Evolutionary conservation across 2,113 vertebrate species (phyloP), one percentile per base, ranked within the genome.

Genomic region (Labrus mixtus): DNA sequence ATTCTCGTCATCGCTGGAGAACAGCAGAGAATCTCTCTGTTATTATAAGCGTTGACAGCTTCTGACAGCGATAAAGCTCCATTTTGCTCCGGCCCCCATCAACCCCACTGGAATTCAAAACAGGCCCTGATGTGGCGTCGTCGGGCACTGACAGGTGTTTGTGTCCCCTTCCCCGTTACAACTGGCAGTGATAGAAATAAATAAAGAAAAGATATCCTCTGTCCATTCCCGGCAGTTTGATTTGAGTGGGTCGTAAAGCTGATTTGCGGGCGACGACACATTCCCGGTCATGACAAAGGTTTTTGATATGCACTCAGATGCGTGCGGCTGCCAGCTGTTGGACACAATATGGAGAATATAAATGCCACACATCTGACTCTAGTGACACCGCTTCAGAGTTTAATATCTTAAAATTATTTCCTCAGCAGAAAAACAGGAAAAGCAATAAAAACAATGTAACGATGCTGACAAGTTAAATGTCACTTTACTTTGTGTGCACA

Each of bases 1-100:
- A 82, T 86, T 82, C 68, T 29, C 75, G 58, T 88, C 83, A 78
- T 39, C 10, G 9, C 41, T 33, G 10, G 36, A 70, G 61, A 71
- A 64, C 37, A 7, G 29, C 73, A 68, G 20, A 78, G 59, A 72
- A 55, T 69, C 66, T 82, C 61, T 68, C 39, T 41, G 67, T 90
- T 91, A 91, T 90, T 88, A 90, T n/a, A 87, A 79, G 78, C 8
- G 11, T 7, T 84, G 86, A 90, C 83, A 90, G 84, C 68, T 39
- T 10, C 64, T 90, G 89, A 89, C 86, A 86, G 81, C 15, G 23
- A 79, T 87, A 80, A 51, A 65, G 73, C 85, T 87, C 69, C 20
- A 81, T 84, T 85, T 86, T 85, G 77, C 71, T 76, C 29, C 11
- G 23, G 79, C 77, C 81, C 81, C 69, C 68, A 25, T 82, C 87